phyloP scores from a whole-genome alignment of 2,113 vertebrate species.

The Echinops telfairi region DNA sequence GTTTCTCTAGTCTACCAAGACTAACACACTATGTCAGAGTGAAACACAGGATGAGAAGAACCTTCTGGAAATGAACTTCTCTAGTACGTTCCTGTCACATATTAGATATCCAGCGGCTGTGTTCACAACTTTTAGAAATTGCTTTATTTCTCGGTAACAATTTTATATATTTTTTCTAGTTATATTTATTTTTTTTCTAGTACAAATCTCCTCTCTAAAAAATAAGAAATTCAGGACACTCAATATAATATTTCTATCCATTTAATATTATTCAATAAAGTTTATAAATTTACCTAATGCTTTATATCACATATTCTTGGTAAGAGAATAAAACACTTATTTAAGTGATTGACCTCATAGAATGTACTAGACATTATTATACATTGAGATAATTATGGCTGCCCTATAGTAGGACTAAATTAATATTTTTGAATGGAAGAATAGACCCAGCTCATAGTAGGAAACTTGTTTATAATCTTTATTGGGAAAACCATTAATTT shows the following conservation, averaged over 20 bases:
- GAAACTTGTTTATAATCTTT: not conserved
- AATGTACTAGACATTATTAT: not conserved
- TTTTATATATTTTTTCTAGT: not conserved
- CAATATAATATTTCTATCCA: not conserved
- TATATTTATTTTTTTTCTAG: not conserved
- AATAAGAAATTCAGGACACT: not conserved
- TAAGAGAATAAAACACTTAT: conserved; percentile 28
- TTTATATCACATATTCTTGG: not conserved
- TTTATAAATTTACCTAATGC: not conserved
- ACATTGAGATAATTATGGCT: not conserved
- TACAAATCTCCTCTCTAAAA: not conserved
- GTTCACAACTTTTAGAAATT: not conserved
- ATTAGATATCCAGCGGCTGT: not conserved
- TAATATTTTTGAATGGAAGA: not conserved
- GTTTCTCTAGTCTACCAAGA: too few relatives aligned
- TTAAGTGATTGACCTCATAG: not conserved
- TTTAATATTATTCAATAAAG: not conserved
- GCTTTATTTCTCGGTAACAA: not conserved
- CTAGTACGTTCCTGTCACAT: not conserved
- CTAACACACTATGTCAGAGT: not conserved
- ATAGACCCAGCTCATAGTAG: not conserved
- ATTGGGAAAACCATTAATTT: conserved; percentile 4
- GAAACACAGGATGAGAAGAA: not conserved
- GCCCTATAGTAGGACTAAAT: not conserved
- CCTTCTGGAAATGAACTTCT: not conserved